Conservation (phyloP, 2,797 vertebrate genomes). For the Taenioides sp. region DNA sequence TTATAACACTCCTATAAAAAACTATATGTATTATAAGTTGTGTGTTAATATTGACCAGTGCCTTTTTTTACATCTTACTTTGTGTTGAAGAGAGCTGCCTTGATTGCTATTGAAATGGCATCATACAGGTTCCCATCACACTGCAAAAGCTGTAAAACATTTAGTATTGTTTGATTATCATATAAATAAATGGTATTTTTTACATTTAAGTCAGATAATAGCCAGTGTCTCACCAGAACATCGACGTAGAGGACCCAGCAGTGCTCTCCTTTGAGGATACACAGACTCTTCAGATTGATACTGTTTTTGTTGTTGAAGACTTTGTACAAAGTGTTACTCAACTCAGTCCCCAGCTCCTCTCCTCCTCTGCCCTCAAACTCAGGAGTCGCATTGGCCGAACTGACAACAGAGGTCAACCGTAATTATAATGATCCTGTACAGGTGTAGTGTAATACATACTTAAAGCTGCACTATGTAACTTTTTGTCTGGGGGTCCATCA, state of each 20-base stretch:
- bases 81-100: constrained; percentile 95
- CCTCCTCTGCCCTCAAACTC: constrained; percentile 97
- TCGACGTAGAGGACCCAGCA: constrained; percentile 97
- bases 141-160: constrained; percentile 84
- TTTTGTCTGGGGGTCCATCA: no score
- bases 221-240: constrained; percentile 83
- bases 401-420: constrained; percentile 44
- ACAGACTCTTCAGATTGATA: constrained; percentile 84
- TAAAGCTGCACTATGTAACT: no score
- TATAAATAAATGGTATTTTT: no score
- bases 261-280: constrained; percentile 88
- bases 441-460: background rate
- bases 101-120: constrained; percentile 91
- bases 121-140: constrained; percentile 97
- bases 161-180: background rate
- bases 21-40: no score
- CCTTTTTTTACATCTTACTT: constrained; percentile 76
- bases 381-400: constrained; percentile 93
- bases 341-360: constrained; percentile 90
- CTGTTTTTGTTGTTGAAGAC: constrained; percentile 88
- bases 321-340: constrained; percentile 89
- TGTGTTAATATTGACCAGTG: no score
- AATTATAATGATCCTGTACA: background rate
- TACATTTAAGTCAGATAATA: background rate
- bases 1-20: no score